phyloP scores from a whole-genome alignment of 1,140 invertebrate genomes.

The Eueides isabella region DNA sequence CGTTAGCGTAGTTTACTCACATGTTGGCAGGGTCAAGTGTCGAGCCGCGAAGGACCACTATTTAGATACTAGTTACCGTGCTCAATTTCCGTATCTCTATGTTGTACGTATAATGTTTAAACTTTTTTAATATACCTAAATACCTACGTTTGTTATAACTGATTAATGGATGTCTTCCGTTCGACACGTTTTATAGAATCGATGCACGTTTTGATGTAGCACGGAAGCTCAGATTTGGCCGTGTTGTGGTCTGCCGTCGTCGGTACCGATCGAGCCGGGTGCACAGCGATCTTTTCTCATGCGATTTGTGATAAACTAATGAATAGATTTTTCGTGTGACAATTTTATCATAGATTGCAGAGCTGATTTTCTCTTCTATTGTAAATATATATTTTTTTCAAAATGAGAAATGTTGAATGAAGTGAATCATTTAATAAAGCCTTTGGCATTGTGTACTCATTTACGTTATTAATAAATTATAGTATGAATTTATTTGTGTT shows the following conservation, averaged over 20 bases:
- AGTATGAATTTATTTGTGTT: constrained; percentile 72
- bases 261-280: constrained; percentile 59
- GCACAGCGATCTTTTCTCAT: constrained; percentile 73
- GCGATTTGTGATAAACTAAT: constrained; percentile 77
- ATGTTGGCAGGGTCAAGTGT: constrained; percentile 46
- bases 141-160: constrained; percentile 70
- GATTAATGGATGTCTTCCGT: constrained; percentile 81
- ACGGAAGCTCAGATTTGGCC: constrained; percentile 48
- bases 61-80: constrained; percentile 72
- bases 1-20: constrained; percentile 66
- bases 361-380: constrained; percentile 78
- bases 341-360: constrained; percentile 75
- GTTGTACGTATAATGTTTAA: constrained; percentile 77
- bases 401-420: constrained; percentile 76
- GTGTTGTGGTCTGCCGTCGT: constrained; percentile 50
- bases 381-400: constrained; percentile 80
- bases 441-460: constrained; percentile 81
- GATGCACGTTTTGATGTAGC: constrained; percentile 74
- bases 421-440: constrained; percentile 79
- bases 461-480: constrained; percentile 82
- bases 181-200: constrained; percentile 76
- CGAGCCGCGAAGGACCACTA: constrained; percentile 51
- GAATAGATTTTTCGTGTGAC: constrained; percentile 67
- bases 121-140: constrained; percentile 64
- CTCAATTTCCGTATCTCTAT: constrained; percentile 79